These are phyloP conservation scores for Xerus inauris DNA, from an alignment of 2,113 vertebrate genomes.

Conservation along the genomic window DNA sequence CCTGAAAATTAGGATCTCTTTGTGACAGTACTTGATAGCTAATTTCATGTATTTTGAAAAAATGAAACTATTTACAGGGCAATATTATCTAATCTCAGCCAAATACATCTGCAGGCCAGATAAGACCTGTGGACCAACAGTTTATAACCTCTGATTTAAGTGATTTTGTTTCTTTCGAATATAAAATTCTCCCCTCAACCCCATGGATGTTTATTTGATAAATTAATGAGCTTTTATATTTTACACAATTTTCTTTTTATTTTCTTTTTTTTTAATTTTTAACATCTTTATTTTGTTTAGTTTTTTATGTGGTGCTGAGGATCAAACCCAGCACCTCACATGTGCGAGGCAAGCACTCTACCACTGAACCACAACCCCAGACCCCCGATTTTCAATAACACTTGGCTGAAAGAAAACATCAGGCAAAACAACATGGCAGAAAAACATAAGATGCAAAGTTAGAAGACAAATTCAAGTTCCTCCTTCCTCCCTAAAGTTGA, in stretches of 20 bases:
- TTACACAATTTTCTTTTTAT: no score
- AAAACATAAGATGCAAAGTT: background rate
- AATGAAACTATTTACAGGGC: background rate
- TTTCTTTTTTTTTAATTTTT: no score
- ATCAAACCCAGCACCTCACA: no score
- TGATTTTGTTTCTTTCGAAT: background rate
- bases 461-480: background rate
- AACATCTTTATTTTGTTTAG: no score
- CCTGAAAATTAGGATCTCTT: background rate
- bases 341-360: no score
- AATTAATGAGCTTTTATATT: constrained; percentile 10
- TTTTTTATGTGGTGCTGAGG: no score
- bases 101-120: background rate
- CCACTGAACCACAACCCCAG: no score
- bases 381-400: constrained; percentile 29
- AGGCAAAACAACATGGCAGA: background rate
- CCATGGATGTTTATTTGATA: constrained; percentile 30
- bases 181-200: background rate
- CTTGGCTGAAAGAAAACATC: background rate
- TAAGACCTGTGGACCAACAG: background rate
- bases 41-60: background rate
- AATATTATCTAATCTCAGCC: background rate
- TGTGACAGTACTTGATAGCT: background rate
- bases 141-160: background rate
- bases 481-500: background rate